Base-by-base conservation (phyloP, 2,888 invertebrate species). In the Psococerastis gibbosa region DNA sequence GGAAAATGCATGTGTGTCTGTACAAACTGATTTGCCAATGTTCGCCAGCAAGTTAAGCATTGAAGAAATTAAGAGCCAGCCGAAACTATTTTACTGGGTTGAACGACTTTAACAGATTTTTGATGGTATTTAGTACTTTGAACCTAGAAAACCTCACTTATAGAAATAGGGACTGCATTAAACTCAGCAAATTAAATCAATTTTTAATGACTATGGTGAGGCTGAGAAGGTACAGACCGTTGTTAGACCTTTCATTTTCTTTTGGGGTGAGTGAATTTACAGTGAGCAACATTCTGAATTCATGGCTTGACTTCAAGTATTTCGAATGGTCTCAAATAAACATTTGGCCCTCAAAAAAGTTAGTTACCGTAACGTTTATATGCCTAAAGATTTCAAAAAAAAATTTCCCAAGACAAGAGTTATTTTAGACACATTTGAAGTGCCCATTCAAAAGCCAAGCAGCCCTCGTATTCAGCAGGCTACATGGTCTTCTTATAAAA, bases 221-320 rank as follows among this genome's bases (percentile, higher is more conserved):
- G 44, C 41, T 51, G 18, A 41, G 47, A 32, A 38, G 46, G 45
- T 47, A 47, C 15, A 47, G 20, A 13, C 20, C 42, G 4, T 41
- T 49, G 23, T 43, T 47, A 17, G 48, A 45, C 43, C 45, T 52
- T 2, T 32, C 44, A 27, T 22, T 42, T 5, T 41, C 41, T 34
- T 52, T 52, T 33, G 44, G 35, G 22, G 43, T 52, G 9, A 43
- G 43, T 22, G 32, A 43, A 44, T 22, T 33, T 13, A 20, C 41
- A 8, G 48, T 50, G 13, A 23, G 31, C 2, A 52, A 51, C 45
- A 51, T 52, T 41, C 46, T 52, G 33, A 5, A 42, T 20, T 48
- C 1, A 52, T 31, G 31, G 31, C 31, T 31, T 31, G 31, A n/a
- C 9, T 31, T 31, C n/a, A n/a, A 11, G 9, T 31, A 31, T 31